Percentiles rank a stretch among this genome's conserved stretches.
phyloP scores from a whole-genome alignment of 1,140 invertebrate genomes.

The Idris sp. region DNA sequence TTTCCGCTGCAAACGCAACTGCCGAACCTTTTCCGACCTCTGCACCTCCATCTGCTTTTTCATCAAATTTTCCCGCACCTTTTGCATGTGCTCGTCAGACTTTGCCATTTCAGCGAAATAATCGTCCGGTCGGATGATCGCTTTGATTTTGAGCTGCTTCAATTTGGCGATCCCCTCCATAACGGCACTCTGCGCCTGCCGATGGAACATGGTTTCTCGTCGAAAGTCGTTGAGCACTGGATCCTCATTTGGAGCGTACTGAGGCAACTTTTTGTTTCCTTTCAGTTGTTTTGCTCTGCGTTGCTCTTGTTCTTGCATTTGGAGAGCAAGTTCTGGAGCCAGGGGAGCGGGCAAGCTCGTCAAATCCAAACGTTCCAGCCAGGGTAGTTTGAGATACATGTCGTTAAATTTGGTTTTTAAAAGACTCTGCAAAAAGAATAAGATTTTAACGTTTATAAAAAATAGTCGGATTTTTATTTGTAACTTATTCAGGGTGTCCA shows the following conservation, averaged over 20 bases:
- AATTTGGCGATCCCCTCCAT: slow-evolving; percentile 87
- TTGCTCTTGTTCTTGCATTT: slow-evolving; percentile 86
- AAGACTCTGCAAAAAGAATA: slow-evolving; percentile 63
- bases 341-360: slow-evolving; percentile 86
- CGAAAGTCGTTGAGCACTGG: slow-evolving; percentile 95
- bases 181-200: slow-evolving; percentile 93
- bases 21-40: slow-evolving; percentile 91
- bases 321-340: slow-evolving; percentile 88
- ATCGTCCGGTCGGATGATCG: slow-evolving; percentile 93
- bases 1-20: slow-evolving; percentile 93
- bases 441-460: no score
- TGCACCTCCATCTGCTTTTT: slow-evolving; percentile 91
- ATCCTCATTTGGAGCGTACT: slow-evolving; percentile 84
- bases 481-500: no score
- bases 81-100: slow-evolving; percentile 98
- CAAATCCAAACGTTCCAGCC: slow-evolving; percentile 92
- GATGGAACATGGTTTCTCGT: slow-evolving; percentile 92
- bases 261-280: slow-evolving; percentile 84
- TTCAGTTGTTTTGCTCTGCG: slow-evolving; percentile 82
- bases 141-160: slow-evolving; percentile 83
- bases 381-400: slow-evolving; percentile 86
- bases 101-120: slow-evolving; percentile 99
- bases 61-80: slow-evolving; percentile 90
- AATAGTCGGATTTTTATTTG: no score
- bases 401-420: slow-evolving; percentile 85